Conservation (phyloP, 2,888 invertebrate species). For the Machimus atricapillus region DNA sequence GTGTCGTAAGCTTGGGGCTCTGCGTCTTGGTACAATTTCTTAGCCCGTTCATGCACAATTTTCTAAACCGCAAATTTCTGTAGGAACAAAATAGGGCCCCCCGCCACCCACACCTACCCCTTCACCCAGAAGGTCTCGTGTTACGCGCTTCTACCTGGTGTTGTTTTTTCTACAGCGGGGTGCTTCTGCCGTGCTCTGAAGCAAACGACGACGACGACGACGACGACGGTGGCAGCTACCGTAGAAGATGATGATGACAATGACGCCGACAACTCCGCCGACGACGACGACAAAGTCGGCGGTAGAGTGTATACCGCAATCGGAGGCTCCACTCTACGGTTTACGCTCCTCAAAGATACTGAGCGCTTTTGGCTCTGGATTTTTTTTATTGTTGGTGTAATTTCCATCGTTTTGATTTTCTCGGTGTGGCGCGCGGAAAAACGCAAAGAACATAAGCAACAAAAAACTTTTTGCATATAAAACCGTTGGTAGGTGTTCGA, state of each 20-base stretch:
- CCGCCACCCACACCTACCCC: not conserved
- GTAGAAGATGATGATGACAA: not conserved
- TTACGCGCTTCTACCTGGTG: not conserved
- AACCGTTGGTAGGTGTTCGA: constrained; percentile 51
- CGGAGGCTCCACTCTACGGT: not conserved
- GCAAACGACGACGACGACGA: not conserved
- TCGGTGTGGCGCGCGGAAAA: constrained; percentile 43
- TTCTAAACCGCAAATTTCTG: not conserved
- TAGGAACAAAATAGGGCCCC: not conserved
- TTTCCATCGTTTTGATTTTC: constrained; percentile 28
- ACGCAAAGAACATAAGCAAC: constrained; percentile 39
- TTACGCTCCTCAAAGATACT: not conserved
- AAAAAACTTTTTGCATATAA: constrained; percentile 50
- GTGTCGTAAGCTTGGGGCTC: not conserved
- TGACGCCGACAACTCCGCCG: not conserved
- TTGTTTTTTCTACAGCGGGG: not conserved
- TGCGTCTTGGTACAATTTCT: not conserved
- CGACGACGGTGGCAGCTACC: not conserved
- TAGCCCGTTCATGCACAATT: not conserved
- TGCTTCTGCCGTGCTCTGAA: not conserved
- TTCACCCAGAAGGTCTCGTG: not conserved
- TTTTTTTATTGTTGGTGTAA: not conserved
- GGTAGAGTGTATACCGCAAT: not conserved
- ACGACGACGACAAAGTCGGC: not conserved
- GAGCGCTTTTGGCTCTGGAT: not conserved